A percentile compares a stretch with the other conserved stretches of the same genome.
Conservation (phyloP, 2,113 vertebrate species). For the Alces alces region DNA sequence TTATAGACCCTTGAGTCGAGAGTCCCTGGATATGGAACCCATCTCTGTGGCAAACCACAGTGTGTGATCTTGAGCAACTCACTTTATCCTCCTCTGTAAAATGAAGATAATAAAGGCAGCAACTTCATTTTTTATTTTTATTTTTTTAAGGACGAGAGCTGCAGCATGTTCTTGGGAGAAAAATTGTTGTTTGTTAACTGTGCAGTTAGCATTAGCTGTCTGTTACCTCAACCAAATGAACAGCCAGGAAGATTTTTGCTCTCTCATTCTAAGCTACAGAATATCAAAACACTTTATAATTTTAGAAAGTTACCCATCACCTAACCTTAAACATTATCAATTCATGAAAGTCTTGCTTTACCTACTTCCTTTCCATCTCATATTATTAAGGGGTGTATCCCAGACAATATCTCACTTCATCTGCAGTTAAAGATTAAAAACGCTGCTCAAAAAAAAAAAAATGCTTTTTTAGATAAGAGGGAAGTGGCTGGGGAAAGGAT, state of each 20-base stretch:
- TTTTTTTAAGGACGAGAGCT: background rate
- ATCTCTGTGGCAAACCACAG: background rate
- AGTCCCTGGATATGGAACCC: background rate
- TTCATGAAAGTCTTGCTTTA: background rate
- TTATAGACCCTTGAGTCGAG: background rate
- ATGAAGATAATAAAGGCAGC: background rate
- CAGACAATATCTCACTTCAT: background rate
- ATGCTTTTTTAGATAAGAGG: background rate
- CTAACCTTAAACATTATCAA: background rate
- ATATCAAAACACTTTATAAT: background rate
- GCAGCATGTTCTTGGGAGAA: background rate
- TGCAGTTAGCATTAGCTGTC: background rate
- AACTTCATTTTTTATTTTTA: background rate
- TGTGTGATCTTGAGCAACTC: background rate
- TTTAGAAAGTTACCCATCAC: background rate
- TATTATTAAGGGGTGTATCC: background rate
- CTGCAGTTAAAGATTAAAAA: background rate
- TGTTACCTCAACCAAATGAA: background rate
- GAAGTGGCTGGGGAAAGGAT: background rate
- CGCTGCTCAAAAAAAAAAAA: background rate
- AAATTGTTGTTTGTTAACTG: background rate
- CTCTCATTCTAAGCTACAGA: background rate
- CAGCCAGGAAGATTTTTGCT: background rate
- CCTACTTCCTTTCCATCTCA: background rate
- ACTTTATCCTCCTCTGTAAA: background rate